Conservation (phyloP, 2,888 invertebrate genomes). For the Euzophera pinguis region DNA sequence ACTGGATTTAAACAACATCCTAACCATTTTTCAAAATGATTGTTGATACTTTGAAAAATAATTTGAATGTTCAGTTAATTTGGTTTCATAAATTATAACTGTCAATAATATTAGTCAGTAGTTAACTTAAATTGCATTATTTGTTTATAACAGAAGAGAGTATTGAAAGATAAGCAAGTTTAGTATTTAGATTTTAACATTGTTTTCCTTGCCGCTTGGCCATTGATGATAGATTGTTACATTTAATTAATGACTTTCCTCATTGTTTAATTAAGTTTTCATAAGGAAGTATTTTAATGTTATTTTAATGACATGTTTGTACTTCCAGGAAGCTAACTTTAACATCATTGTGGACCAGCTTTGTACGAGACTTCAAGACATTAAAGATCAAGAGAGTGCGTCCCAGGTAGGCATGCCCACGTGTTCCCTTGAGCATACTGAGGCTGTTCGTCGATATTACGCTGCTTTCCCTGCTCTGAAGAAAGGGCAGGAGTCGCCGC, state of each 20-base stretch:
- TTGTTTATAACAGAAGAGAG: too few species aligned
- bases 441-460: constrained; percentile 87
- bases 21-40: too few species aligned
- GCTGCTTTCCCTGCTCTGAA: constrained; percentile 87
- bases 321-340: constrained; percentile 86
- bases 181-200: neutral
- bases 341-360: constrained; percentile 91
- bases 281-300: neutral
- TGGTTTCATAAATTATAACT: too few species aligned
- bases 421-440: constrained; percentile 76
- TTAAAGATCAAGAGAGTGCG: constrained; percentile 70
- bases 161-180: too few species aligned
- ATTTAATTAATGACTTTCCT: neutral
- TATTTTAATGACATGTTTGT: neutral
- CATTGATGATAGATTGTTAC: neutral
- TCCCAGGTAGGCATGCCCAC: constrained; percentile 75
- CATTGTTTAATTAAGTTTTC: neutral
- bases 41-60: too few species aligned
- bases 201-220: neutral
- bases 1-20: too few species aligned
- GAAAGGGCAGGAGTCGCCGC: constrained; percentile 67
- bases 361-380: constrained; percentile 87
- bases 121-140: too few species aligned
- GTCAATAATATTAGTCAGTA: too few species aligned
- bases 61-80: too few species aligned